phyloP scores from a whole-genome alignment of 2,797 vertebrate species.

The Pygocentrus nattereri region DNA sequence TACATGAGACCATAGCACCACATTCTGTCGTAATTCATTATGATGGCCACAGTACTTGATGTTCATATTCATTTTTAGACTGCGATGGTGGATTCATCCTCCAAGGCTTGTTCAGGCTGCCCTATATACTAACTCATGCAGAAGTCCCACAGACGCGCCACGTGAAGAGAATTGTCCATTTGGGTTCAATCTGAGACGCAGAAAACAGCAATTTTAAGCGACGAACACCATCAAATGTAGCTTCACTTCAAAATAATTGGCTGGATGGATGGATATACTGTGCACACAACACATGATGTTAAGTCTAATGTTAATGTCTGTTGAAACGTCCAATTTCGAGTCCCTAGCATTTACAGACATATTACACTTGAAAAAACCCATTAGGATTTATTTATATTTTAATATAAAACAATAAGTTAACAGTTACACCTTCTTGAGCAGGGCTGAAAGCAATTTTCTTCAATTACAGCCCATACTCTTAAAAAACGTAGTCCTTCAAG shows the following conservation, averaged over 20 bases:
- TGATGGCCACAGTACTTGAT: slow-evolving; percentile 20
- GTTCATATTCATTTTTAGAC: slow-evolving; percentile 40
- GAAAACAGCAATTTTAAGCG: background rate
- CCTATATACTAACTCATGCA: slow-evolving; percentile 56
- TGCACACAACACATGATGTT: background rate
- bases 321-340: too few relatives aligned
- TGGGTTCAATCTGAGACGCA: background rate
- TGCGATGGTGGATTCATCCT: slow-evolving; percentile 28
- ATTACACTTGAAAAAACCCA: too few relatives aligned
- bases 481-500: too few relatives aligned
- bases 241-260: background rate
- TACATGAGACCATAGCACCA: background rate
- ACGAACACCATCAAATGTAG: background rate
- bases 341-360: too few relatives aligned
- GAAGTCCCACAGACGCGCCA: slow-evolving; percentile 35
- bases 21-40: slow-evolving; percentile 5
- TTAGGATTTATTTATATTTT: too few relatives aligned
- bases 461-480: too few relatives aligned
- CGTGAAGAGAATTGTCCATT: background rate
- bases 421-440: too few relatives aligned
- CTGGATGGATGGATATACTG: background rate
- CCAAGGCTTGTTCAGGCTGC: slow-evolving; percentile 46
- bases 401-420: too few relatives aligned
- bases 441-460: too few relatives aligned
- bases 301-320: too few relatives aligned